Evolutionary conservation across 2,797 vertebrate genomes (phyloP).

Genomic region (Arctocebus calabarensis): DNA sequence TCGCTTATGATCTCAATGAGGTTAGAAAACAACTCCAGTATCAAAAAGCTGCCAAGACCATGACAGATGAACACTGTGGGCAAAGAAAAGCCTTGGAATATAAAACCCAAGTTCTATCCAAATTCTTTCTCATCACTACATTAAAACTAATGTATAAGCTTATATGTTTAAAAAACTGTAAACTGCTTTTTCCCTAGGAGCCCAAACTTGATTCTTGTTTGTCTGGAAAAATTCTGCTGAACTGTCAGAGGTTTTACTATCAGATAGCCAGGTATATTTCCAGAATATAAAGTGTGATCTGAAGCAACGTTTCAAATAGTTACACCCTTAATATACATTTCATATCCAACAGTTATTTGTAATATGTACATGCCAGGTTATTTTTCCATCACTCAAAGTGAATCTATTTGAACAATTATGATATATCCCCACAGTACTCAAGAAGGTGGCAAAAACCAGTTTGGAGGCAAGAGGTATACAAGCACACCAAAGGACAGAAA

Average conservation of each 20-base stretch:
- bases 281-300: constrained; percentile 6
- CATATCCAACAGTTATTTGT: background rate
- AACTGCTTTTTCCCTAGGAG: constrained; percentile 41
- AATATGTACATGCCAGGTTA: background rate
- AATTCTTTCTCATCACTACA: constrained; percentile 43
- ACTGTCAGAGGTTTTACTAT: background rate
- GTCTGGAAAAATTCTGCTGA: constrained; percentile 30
- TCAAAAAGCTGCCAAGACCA: constrained; percentile 62
- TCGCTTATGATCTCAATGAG: constrained; percentile 38
- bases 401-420: background rate
- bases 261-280: background rate
- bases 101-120: constrained; percentile 17
- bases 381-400: constrained; percentile 25
- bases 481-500: background rate
- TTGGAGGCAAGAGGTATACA: background rate
- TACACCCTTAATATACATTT: background rate
- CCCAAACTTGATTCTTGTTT: constrained; percentile 32
- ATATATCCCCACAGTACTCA: background rate
- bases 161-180: constrained; percentile 12
- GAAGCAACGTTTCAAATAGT: background rate
- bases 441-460: background rate
- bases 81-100: constrained; percentile 13
- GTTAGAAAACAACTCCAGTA: constrained; percentile 44
- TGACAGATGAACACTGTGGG: constrained; percentile 22
- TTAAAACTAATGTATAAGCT: background rate